Conservation (phyloP, 2,113 vertebrate genomes). For the Campylomormyrus tamandua region DNA sequence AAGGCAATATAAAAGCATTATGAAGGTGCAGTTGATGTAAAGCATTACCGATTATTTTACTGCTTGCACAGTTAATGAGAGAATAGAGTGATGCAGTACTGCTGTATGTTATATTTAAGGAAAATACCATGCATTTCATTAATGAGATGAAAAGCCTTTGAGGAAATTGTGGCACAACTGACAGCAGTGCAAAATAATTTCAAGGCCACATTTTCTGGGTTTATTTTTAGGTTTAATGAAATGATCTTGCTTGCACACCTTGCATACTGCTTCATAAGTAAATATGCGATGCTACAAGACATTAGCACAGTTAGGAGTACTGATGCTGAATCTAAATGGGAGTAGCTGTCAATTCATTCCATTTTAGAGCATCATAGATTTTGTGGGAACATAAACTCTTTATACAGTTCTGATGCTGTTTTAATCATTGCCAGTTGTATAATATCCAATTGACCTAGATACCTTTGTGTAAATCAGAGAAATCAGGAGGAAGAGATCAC, state of each 20-base stretch:
- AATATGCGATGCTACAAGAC: not conserved
- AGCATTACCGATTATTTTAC: not conserved
- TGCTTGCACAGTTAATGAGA: not conserved
- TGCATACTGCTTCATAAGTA: not conserved
- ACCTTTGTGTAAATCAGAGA: not conserved
- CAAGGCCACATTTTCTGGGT: not conserved
- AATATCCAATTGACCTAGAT: not conserved
- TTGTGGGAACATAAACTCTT: not conserved
- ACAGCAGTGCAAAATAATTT: not conserved
- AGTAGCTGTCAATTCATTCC: not conserved
- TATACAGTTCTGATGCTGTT: not conserved
- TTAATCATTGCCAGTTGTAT: not conserved
- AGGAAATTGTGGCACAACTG: not conserved
- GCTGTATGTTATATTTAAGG: not conserved
- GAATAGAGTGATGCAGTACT: not conserved
- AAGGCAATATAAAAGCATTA: too few species aligned
- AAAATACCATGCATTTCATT: not conserved
- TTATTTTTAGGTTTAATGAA: not conserved
- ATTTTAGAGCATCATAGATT: not conserved
- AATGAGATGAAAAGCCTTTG: not conserved
- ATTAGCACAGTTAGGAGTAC: not conserved
- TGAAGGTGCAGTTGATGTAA: too few species aligned
- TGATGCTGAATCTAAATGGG: not conserved
- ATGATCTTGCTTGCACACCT: not conserved
- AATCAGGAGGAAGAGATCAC: not conserved